phyloP scores from a whole-genome alignment of 2,888 invertebrate genomes.

The Schizaphis graminum region DNA sequence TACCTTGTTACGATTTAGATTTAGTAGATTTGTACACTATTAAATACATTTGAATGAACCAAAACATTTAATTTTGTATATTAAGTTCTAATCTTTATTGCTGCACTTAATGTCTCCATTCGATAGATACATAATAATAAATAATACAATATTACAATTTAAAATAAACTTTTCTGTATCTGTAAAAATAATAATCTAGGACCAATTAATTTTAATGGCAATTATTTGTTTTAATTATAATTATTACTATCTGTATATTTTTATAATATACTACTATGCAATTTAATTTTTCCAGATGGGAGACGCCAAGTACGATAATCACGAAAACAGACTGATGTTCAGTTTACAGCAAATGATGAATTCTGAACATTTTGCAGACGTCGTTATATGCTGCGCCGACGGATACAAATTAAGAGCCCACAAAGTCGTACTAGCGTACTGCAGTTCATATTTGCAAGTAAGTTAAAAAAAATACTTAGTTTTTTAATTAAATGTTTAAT shows the following conservation, averaged over 20 bases:
- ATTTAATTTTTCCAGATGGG: conserved; percentile 62
- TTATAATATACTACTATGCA: not conserved
- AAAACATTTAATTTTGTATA: not conserved
- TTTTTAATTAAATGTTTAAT: not conserved
- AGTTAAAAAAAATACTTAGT: conserved; percentile 66
- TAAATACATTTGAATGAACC: not conserved
- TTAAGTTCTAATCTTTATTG: not conserved
- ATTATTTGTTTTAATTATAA: not conserved
- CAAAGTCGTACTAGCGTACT: conserved; percentile 78
- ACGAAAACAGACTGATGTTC: conserved; percentile 68
- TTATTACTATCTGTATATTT: not conserved
- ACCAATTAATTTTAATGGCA: not conserved
- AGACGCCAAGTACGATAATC: conserved; percentile 68
- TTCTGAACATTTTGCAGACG: conserved; percentile 76
- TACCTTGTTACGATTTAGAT: not conserved
- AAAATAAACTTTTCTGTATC: not conserved
- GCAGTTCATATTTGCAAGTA: conserved; percentile 79
- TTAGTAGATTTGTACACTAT: not conserved
- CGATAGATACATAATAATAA: not conserved
- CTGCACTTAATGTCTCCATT: not conserved
- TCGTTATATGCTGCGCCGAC: conserved; percentile 77
- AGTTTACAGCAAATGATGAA: conserved; percentile 72
- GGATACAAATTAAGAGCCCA: conserved; percentile 76
- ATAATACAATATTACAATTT: not conserved
- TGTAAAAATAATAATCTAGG: not conserved